Conservation (phyloP, 2,113 vertebrate genomes). For the Ammodytes marinus region DNA sequence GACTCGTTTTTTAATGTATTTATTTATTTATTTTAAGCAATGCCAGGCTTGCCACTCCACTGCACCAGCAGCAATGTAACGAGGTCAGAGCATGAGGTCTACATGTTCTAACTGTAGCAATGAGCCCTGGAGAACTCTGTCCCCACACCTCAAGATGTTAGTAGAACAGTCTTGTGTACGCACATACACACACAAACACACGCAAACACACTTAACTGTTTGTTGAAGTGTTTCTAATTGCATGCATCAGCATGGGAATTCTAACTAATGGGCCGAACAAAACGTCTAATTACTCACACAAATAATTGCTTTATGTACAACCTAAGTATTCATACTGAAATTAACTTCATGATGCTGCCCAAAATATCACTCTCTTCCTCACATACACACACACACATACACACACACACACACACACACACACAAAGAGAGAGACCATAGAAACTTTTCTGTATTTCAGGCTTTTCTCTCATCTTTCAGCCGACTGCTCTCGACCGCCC, state of each 20-base stretch:
- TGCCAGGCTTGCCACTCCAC: slow-evolving; percentile 9
- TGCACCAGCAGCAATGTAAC: slow-evolving; percentile 27
- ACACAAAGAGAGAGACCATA: not conserved
- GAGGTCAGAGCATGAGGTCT: slow-evolving; percentile 37
- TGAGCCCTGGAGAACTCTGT: slow-evolving; percentile 15
- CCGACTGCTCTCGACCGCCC: slow-evolving; percentile 28
- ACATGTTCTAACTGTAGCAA: slow-evolving; percentile 2
- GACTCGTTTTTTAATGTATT: not conserved
- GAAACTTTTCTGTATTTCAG: slow-evolving; percentile 26
- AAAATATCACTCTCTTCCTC: not conserved
- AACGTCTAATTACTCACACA: slow-evolving; percentile 50
- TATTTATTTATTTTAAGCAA: slow-evolving; percentile 10
- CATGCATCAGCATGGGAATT: slow-evolving; percentile 48
- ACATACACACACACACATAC: not conserved
- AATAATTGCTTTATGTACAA: slow-evolving; percentile 52
- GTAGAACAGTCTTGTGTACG: slow-evolving; percentile 36
- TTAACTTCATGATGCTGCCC: not conserved
- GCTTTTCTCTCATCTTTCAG: slow-evolving; percentile 55
- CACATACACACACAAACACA: not conserved
- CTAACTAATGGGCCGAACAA: slow-evolving; percentile 42
- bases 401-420: slow-evolving; percentile 3
- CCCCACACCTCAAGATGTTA: slow-evolving; percentile 21
- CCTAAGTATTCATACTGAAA: slow-evolving; percentile 20
- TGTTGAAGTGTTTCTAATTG: slow-evolving; percentile 52
- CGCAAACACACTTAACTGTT: slow-evolving; percentile 11